Evolutionary conservation across 2,797 vertebrate species (phyloP), one percentile per base, ranked within the genome.

Genomic region (Cuculus canorus): DNA sequence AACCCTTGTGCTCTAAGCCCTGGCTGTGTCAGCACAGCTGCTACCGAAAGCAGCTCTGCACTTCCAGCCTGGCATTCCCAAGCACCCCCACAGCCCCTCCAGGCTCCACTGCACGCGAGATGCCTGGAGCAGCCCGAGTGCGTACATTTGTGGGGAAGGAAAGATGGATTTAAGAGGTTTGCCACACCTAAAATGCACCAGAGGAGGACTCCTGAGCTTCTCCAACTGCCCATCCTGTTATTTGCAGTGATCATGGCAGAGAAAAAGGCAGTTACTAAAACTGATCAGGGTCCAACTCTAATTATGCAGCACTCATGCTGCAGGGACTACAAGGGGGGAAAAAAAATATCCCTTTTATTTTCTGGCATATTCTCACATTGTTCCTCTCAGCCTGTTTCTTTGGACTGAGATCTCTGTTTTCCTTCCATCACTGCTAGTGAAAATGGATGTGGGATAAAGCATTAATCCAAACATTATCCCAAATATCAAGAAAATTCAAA

Each of bases 381-480:
- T 14, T 95, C 48, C 52, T n/a, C 10, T 63, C 83, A 86, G 7
- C 12, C n/a, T 28, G 3, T 17, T 59, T 53, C 75, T 65, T 47
- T 88, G 47, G 43, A 35, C 24, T 39, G 33, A 52, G 41, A 50
- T 43, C 27, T 79, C 65, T 75, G 22, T 24, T 75, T 95, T 65
- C 4, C 2, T 89, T 87, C 54, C 59, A 16, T 37, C 60, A 32
- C n/a, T 47, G 22, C 28, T 43, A 75, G 50, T 25, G 19, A 72
- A 94, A 91, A 63, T 39, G 28, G 50, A 78, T 8, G 10, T 11
- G 17, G 45, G 47, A 91, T 64, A 80, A 75, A 93, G 19, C 39
- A 13, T 71, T 75, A 85, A 91, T 82, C 78, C 83, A 93, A 93
- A 82, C 75, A 94, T 82, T 93, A 93, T 68, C 24, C 35, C 13